Evolutionary conservation across 2,797 vertebrate genomes (phyloP), one percentile per base, ranked within the genome.

Genomic region (Oophaga sylvatica): DNA sequence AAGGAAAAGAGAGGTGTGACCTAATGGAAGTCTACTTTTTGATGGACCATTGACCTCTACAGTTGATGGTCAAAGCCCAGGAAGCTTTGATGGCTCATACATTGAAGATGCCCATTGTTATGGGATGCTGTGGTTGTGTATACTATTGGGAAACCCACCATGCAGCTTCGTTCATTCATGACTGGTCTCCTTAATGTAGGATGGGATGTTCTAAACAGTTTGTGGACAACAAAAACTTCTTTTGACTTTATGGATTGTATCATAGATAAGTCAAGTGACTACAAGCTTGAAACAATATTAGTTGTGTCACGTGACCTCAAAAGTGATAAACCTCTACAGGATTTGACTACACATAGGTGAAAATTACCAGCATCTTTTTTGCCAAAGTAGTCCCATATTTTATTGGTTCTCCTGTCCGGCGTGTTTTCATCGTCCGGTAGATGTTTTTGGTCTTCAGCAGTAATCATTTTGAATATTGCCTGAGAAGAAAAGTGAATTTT

Each of bases 401-500:
- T 98, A 86, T 96, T 95, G 0, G 97, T 93, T 88, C 97, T 94
- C 89, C 97, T 98, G 88, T 98, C 96, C 0, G 97, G 97, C 0
- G 96, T 97, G 92, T 97, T 94, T 88, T 98, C 97, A 11, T 97
- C 97, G 0, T 97, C 96, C 0, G 96, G 94, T 60, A 98, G 96
- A 70, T 88, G 90, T 85, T 95, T 95, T 91, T 96, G 93, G 78
- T 97, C 96, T 0, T 97, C 96, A 0, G 31, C 88, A 5, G 93
- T 96, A 90, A 97, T 97, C 97, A 98, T 98, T 93, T 96, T 97
- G 94, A 98, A 98, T 92, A 98, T 98, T 0, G 97, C 96, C 97
- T 98, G 92, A n/a, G 60, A 75, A 77, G 78, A 26, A 76, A 22
- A 19, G 48, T 53, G 48, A 53, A 53, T 53, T 53, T 53, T 41